A percentile compares a stretch with the other conserved stretches of the same genome.
Conservation (phyloP, 2,888 invertebrate species). For the Adineta ricciae region DNA sequence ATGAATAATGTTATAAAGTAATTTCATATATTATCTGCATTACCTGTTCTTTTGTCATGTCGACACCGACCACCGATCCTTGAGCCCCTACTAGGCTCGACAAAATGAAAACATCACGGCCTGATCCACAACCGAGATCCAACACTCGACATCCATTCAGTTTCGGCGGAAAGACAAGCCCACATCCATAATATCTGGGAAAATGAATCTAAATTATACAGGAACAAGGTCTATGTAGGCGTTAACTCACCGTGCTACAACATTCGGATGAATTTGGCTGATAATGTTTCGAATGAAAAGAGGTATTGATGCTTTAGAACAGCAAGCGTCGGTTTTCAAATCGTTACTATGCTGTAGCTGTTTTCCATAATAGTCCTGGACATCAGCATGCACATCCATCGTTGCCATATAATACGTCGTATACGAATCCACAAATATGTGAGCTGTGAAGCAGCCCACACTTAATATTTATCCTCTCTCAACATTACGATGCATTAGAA, state of each 20-base stretch:
- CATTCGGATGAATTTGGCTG: conserved; percentile 35
- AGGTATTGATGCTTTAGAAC: not conserved
- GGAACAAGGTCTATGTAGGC: too few species aligned
- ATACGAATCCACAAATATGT: too few species aligned
- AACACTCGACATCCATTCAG: conserved; percentile 40
- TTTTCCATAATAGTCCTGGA: conserved; percentile 42
- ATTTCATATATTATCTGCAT: not conserved
- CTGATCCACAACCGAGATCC: conserved; percentile 44
- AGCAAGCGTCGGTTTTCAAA: conserved; percentile 39
- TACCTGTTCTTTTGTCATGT: conserved; percentile 46
- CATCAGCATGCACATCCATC: conserved; percentile 25
- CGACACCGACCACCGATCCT: conserved; percentile 42
- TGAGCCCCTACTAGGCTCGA: conserved; percentile 42
- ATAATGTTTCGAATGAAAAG: conserved; percentile 33
- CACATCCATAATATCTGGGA: conserved; percentile 45
- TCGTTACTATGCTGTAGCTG: conserved; percentile 37
- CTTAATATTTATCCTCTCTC: too few species aligned
- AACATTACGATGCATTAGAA: too few species aligned
- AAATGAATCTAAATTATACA: too few species aligned
- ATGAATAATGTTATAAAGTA: too few species aligned
- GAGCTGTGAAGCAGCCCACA: too few species aligned
- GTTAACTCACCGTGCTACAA: conserved; percentile 36
- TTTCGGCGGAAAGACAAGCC: conserved; percentile 41
- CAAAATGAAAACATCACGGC: conserved; percentile 42
- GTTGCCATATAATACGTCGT: too few species aligned